A percentile compares a stretch with the other conserved stretches of the same genome.
Conservation (phyloP, 1,140 invertebrate species). For the Battus philenor region DNA sequence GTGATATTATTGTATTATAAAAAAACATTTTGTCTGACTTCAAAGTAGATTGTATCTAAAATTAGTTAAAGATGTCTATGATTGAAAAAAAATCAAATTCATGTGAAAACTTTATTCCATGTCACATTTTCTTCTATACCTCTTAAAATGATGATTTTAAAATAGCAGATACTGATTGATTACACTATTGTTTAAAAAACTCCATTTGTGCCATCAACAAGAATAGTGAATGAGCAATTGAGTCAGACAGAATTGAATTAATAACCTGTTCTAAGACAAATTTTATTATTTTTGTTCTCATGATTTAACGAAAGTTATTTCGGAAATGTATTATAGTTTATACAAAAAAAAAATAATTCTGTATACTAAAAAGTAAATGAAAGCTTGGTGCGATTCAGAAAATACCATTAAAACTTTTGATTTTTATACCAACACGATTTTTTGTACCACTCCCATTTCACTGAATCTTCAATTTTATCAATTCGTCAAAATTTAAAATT, state of each 20-base stretch:
- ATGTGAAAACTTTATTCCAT: constrained; percentile 28
- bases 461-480: background rate
- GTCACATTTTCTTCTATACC: constrained; percentile 2
- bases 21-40: constrained; percentile 74
- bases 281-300: constrained; percentile 55
- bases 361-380: constrained; percentile 75
- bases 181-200: constrained; percentile 30
- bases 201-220: constrained; percentile 56
- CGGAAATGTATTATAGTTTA: constrained; percentile 69
- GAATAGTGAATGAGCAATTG: constrained; percentile 21
- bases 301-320: constrained; percentile 51
- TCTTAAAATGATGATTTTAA: constrained; percentile 22
- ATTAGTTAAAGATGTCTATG: constrained; percentile 52
- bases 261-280: constrained; percentile 56
- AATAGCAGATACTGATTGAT: constrained; percentile 28
- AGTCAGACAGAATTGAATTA: constrained; percentile 70
- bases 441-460: constrained; percentile 31
- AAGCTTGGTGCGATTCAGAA: constrained; percentile 76
- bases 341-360: constrained; percentile 68
- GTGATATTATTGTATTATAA: constrained; percentile 73
- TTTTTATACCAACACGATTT: constrained; percentile 73
- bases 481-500: background rate
- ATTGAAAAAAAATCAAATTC: constrained; percentile 44
- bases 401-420: constrained; percentile 77
- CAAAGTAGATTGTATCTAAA: constrained; percentile 63